Base-by-base conservation (phyloP, 2,797 vertebrate species). In the Paguma larvata region DNA sequence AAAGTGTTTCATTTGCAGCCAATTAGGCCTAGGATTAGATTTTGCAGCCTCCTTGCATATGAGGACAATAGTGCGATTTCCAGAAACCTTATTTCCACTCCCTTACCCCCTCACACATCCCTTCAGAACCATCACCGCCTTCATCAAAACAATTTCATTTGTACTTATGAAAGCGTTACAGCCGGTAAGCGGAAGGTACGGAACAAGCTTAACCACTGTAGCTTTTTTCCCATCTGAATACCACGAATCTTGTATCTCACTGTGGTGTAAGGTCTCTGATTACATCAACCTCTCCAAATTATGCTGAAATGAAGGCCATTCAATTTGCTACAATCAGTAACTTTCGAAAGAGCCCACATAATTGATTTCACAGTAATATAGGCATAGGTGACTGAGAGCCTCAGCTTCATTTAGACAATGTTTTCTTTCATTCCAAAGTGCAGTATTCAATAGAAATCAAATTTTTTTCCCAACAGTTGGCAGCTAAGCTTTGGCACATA, bases 291-390 rank as follows among this genome's bases (percentile, higher is more conserved):
- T 98, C 98, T 99, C 98, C 98, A 98, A 99, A 99, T 98, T 99
- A 99, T 98, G 98, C 98, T 98, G 98, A 98, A 98, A 99, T 98
- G 98, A 98, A 99, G 98, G 98, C 98, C 98, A 98, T 99, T 99
- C 98, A 99, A 98, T 99, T 98, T 99, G 97, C 97, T 98, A 98
- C 98, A 99, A 99, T 99, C 98, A 98, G 98, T 98, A 99, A 98
- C 98, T 99, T 99, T 98, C 1, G 91, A 98, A 98, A 98, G 97
- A 98, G 98, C 98, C 98, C 95, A 98, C 97, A 99, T 99, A 99
- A 99, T 99, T 99, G 99, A 99, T 99, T 99, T 99, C 98, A 98
- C 98, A 98, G 98, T 98, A 98, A 98, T 99, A 98, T 98, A 99
- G 98, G 98, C 98, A 98, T 98, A 98, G 98, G 98, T 99, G 98